phyloP scores from a whole-genome alignment of 2,113 vertebrate genomes.

The Morone saxatilis region DNA sequence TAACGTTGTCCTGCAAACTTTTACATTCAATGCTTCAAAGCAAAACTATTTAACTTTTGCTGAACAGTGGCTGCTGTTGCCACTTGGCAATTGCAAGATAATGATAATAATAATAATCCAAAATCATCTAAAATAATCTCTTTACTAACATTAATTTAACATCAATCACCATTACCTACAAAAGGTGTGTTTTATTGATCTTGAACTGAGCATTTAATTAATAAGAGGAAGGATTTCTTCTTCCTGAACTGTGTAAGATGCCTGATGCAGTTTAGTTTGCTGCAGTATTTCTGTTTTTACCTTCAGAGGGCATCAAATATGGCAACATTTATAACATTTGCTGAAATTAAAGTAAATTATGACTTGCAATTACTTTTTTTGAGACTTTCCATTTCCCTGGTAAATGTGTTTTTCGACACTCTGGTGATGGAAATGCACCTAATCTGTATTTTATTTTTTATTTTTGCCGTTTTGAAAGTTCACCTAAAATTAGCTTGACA shows the following conservation, averaged over 20 bases:
- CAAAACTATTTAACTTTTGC: neutral
- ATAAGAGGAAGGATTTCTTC: neutral
- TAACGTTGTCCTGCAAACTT: too few relatives aligned
- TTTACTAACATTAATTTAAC: neutral
- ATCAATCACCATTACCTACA: neutral
- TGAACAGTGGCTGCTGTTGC: neutral
- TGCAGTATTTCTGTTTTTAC: neutral
- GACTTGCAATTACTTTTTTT: neutral
- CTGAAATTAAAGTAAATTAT: conserved; percentile 22
- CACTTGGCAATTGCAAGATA: neutral
- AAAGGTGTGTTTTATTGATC: neutral
- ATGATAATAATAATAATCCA: neutral
- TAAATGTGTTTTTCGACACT: conserved; percentile 29
- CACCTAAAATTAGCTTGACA: conserved; percentile 47
- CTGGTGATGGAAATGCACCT: conserved; percentile 1
- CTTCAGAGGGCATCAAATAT: neutral
- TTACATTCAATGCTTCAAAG: too few relatives aligned
- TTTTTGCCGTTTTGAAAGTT: conserved; percentile 14
- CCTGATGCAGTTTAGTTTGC: neutral
- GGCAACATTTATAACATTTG: neutral
- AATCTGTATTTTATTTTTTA: conserved; percentile 17
- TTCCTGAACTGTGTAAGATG: neutral
- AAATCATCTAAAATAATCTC: neutral
- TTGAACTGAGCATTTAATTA: neutral
- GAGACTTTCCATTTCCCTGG: conserved; percentile 4